Evolutionary conservation across 2,797 vertebrate species (phyloP), one percentile per base, ranked within the genome.

Genomic region (Hipposideros larvatus): DNA sequence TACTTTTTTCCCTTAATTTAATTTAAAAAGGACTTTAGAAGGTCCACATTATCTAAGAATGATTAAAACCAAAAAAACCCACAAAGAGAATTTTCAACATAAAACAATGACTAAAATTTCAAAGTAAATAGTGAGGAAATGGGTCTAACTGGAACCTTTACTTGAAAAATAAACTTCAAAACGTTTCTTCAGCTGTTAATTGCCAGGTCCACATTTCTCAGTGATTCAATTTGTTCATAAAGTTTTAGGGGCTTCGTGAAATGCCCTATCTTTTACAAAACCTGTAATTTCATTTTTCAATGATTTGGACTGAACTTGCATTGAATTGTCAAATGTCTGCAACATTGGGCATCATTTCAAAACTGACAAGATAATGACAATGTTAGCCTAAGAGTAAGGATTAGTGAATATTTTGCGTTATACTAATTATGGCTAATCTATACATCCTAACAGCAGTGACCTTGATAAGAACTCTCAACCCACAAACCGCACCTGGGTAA

Each of bases 91-190:
- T 70, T 82, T 66, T 66, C 26, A 48, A 82, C 28, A 46, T 94
- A 82, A 46, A 96, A 87, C 19, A 87, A 82, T 21, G 31, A 31
- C 34, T 53, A 83, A 70, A 3, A 77, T 65, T 91, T 73, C 48
- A 78, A 13, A 77, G 24, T 63, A 82, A 91, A 82, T 53, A 91
- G n/a, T 89, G 4, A 70, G 92, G 18, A 90, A 87, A 57, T 24
- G 4, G 4, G 16, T 84, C 68, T 87, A 75, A 80, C 26, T 88
- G 41, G 34, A 16, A 82, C 15, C 41, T 41, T 82, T 65, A 48
- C 24, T 66, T 90, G 24, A 83, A 74, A 82, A 86, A 59, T 46
- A 77, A 90, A 63, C 41, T 84, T 77, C 71, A 73, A 82, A 89
- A 71, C 21, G 22, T 85, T 88, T 80, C 71, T 91, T 61, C 11